Base-by-base conservation (phyloP, 2,113 vertebrate genomes). In the Furnarius figulus region DNA sequence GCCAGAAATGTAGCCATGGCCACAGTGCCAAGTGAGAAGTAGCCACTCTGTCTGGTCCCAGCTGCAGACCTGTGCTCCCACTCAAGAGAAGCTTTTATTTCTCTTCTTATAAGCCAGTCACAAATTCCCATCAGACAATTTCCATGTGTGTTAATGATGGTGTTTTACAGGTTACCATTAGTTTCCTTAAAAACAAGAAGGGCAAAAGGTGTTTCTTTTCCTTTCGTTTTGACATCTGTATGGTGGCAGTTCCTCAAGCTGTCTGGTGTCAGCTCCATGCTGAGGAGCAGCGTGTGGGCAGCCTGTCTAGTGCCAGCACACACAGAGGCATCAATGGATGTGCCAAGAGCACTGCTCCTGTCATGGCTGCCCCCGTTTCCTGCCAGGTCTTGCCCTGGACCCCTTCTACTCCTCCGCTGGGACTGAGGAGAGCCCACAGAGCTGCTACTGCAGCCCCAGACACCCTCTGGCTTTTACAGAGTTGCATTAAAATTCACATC, bases 391-490 rank as follows among this genome's bases (percentile, higher is more conserved):
- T 83, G 21, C 49, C 35, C 67, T 52, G 39, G 39, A 14, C 15
- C 5, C 33, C 18, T 72, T 72, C 33, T 19, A 5, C 8, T 0
- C 1, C 35, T 75, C 25, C 0, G 0, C 15, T 0, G 0, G 37
- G 37, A 47, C 55, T 56, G 16, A 25, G 24, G 31, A 53, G 17
- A 44, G 28, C 37, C 7, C 16, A 55, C 18, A 2, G 4, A 37
- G 28, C 40, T 82, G 12, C 37, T 53, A 55, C 62, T 6, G 8
- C 47, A 49, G 8, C 15, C 31, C 52, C 73, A 78, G 52, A 12
- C 42, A 75, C 30, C 23, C 49, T 65, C 35, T 0, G 5, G 27
- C 22, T 85, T 67, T 63, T 72, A 55, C 49, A 88, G 52, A 65
- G 17, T 23, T 42, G 23, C 30, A 39, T 47, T 72, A 68, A 68